Evolutionary conservation across 2,113 vertebrate genomes (phyloP), one percentile per base, ranked within the genome.

Genomic region (Grammomys dolichurus): DNA sequence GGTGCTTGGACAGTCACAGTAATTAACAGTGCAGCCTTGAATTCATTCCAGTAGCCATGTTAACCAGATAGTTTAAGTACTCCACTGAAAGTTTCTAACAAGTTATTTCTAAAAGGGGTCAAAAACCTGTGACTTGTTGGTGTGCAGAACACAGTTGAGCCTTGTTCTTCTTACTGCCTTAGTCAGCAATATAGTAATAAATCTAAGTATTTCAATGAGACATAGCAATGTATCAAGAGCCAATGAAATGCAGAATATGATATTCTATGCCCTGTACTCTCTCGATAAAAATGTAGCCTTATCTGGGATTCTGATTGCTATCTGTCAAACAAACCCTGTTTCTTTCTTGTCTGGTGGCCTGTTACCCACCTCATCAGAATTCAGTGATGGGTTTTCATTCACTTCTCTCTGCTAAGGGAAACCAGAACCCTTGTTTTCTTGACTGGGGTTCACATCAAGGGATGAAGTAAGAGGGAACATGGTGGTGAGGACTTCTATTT

Each of bases 401-500:
- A 13, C 46, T 65, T 48, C 78, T 67, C 24, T 28, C 11, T 24
- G 17, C 86, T 86, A 22, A 70, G 56, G 48, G 70, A 95, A 65
- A 14, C 28, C 56, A 87, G 51, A 90, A 43, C 4, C 3, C 70
- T n/a, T 28, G 19, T 85, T 80, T 93, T 94, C 78, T 81, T 72
- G 8, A 56, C 10, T 14, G 36, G n/a, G 28, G 6, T 54, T 91
- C 92, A 88, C 65, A 46, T 7, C 22, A 73, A 54, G 31, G 54
- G 87, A 36, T 1, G 22, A 43, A 72, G 9, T 70, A 70, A 70
- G 36, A 20, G 7, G 14, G 1, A 0, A 0, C 3, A 17, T 28
- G 56, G 51, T 40, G 67, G 4, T 33, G 31, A 19, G 40, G 11
- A 54, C 12, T 51, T 84, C 28, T 48, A 8, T 60, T 95, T 65